Evolutionary conservation across 2,113 vertebrate species (phyloP).

Genomic region (cat (Felis catus)): DNA sequence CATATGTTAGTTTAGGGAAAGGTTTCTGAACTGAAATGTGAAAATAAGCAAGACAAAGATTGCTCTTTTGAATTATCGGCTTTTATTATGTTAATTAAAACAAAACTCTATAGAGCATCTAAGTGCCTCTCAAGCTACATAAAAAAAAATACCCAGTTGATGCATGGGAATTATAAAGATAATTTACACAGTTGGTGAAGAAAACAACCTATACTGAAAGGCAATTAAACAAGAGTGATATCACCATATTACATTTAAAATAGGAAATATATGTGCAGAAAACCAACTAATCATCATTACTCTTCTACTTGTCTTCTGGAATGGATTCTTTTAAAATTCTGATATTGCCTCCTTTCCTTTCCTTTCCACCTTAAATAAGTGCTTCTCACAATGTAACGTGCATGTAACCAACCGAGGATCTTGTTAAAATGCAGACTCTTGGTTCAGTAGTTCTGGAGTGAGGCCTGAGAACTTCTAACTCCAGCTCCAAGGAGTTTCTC

Average conservation of each 20-base stretch:
- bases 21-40: constrained; percentile 49
- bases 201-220: constrained; percentile 49
- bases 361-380: constrained; percentile 1
- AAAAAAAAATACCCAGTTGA: constrained; percentile 55
- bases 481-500: neutral
- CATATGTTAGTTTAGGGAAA: constrained; percentile 49
- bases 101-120: constrained; percentile 52
- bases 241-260: constrained; percentile 41
- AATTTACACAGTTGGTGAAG: constrained; percentile 60
- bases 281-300: constrained; percentile 47
- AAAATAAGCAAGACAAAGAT: constrained; percentile 54
- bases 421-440: constrained; percentile 52
- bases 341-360: neutral
- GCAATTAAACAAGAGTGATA: constrained; percentile 60
- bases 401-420: neutral
- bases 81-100: constrained; percentile 71
- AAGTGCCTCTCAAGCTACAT: constrained; percentile 60
- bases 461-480: neutral
- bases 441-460: neutral
- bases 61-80: constrained; percentile 56
- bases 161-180: constrained; percentile 58
- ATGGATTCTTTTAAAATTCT: constrained; percentile 49
- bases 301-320: constrained; percentile 49
- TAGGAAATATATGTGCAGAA: constrained; percentile 52
- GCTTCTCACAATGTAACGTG: constrained; percentile 4